Evolutionary conservation across 2,797 vertebrate species (phyloP).

Genomic region (Sylvia borin): DNA sequence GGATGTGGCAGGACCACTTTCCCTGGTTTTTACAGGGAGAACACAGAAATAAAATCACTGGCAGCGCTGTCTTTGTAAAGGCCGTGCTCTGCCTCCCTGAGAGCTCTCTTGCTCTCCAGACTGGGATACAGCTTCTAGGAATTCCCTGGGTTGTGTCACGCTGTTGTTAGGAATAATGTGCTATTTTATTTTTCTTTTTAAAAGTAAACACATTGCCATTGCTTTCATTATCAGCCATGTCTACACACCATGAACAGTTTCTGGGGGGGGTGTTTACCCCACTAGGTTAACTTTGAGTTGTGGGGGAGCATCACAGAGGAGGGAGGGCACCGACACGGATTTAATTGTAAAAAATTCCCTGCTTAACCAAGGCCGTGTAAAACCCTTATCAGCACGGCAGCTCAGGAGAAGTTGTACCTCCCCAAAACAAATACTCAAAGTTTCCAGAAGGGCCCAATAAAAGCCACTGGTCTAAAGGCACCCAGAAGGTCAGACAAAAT

Average conservation of each 20-base stretch:
- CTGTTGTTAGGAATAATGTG: not conserved
- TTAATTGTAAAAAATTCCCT: not conserved
- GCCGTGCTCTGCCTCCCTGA: rapidly evolving
- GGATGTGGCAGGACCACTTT: rapidly evolving
- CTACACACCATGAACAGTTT: not conserved
- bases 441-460: not conserved
- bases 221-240: not conserved
- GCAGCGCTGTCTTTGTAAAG: not conserved
- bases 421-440: not conserved
- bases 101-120: not conserved
- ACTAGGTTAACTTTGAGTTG: not conserved
- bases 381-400: not conserved
- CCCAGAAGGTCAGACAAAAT: not conserved
- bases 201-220: not conserved
- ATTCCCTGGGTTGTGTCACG: not conserved
- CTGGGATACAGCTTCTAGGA: not conserved
- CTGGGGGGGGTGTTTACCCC: not conserved
- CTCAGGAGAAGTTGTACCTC: not conserved
- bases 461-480: not conserved
- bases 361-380: not conserved
- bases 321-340: not conserved
- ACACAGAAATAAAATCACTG: not conserved
- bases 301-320: rapidly evolving
- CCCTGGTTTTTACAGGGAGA: not conserved
- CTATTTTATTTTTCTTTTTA: not conserved